Base-by-base conservation (phyloP, 2,888 invertebrate species). In the Cecidostiba fungosa region DNA sequence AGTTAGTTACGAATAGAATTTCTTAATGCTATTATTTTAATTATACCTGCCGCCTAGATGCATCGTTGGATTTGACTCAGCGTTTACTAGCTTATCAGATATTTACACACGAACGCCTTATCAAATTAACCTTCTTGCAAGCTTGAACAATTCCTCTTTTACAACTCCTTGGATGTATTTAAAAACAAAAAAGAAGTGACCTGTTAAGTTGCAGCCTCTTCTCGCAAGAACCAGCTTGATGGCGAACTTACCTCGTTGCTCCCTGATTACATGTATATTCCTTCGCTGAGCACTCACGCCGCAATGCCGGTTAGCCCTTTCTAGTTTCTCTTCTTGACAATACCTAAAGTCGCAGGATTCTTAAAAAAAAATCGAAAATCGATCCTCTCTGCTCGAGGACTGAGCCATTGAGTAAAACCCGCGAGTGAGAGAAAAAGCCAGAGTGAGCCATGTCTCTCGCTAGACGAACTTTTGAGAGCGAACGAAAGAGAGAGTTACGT, bases 1-100 rank as follows among this genome's bases (percentile, higher is more conserved):
- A 92, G 92, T 92, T 92, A 92, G 91, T 92, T 91, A 90, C 90
- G 89, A 88, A 90, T 92, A 92, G 89, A 91, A 90, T 91, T 90
- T 92, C 89, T 89, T 91, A 89, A 91, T 91, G 89, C 90, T 90
- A 91, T 92, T 91, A 90, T 90, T 91, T 91, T 91, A 91, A 91
- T 92, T 91, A 90, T 91, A 90, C 90, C 92, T 92, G 91, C 92
- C 91, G 91, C 92, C 91, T 93, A 92, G 93, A 93, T 82, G 91
- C 93, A 90, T 91, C 93, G 92, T 89, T 92, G 93, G 93, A 93
- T 89, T 88, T 88, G 82, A 84, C 66, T 87, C 89, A 89, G 87
- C 89, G 77, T 83, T 81, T 77, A 87, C 86, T 89, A 86, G 85
- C 66, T 82, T 84, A 82, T 85, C 77, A 83, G 62, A 74, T 32